These are phyloP conservation scores for Trinorchestia longiramus DNA, from an alignment of 1,140 invertebrate species.

Conservation along the genomic window DNA sequence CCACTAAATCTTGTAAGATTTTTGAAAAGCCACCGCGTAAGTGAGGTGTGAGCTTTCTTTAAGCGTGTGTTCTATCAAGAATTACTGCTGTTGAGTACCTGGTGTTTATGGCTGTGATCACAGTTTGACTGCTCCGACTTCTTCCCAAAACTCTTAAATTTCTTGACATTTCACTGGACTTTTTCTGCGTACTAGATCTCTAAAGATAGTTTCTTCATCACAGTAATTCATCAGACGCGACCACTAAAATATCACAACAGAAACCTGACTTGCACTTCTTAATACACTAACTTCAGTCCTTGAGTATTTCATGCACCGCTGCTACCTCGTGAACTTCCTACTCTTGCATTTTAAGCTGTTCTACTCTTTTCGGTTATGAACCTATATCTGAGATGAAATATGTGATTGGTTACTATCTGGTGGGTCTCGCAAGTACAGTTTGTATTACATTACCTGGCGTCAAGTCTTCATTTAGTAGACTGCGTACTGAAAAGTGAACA, in stretches of 20 bases:
- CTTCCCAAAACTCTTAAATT: not conserved
- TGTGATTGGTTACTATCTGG: not conserved
- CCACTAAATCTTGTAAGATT: not conserved
- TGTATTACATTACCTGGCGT: not conserved
- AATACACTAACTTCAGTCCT: not conserved
- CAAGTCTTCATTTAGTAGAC: not conserved
- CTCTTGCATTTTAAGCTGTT: not conserved
- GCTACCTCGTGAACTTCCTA: not conserved
- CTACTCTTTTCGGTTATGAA: not conserved
- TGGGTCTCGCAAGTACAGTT: not conserved
- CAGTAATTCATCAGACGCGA: not conserved
- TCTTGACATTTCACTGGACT: not conserved
- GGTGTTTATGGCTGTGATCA: not conserved
- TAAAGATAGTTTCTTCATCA: not conserved
- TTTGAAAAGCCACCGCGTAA: not conserved
- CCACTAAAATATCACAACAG: not conserved
- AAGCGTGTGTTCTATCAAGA: not conserved
- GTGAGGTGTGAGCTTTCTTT: not conserved
- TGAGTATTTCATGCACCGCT: not conserved
- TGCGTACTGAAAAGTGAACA: not conserved
- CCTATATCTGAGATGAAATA: not conserved
- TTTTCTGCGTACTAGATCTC: not conserved
- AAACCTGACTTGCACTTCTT: not conserved
- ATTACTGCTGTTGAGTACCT: not conserved
- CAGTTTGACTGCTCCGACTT: not conserved